A percentile compares a stretch with the other conserved stretches of the same genome.
Conservation (phyloP, 64 coral and sea anemone species). For the Platygyra sinensis region DNA sequence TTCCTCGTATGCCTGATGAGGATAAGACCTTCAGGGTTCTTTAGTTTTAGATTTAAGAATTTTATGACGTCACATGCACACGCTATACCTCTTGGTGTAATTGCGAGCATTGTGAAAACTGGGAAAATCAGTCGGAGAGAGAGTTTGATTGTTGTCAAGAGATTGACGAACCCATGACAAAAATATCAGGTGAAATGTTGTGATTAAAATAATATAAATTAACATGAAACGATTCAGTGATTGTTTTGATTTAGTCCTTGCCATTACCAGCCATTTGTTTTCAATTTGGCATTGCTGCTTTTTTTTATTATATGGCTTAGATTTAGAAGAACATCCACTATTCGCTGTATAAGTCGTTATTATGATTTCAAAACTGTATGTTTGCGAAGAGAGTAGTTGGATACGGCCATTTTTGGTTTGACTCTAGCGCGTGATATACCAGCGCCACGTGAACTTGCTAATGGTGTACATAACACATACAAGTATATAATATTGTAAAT, state of each 20-base stretch:
- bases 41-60: no score
- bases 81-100: background rate
- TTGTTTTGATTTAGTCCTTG: background rate
- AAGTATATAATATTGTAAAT: no score
- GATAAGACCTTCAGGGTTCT: no score
- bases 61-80: no score
- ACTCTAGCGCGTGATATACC: background rate
- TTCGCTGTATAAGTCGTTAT: background rate
- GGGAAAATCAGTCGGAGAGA: background rate
- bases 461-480: background rate
- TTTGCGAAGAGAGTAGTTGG: background rate
- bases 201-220: background rate
- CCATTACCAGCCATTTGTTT: background rate
- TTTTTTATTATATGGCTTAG: background rate
- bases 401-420: slow-evolving; percentile 4
- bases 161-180: background rate
- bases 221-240: background rate
- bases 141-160: background rate
- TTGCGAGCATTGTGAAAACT: background rate
- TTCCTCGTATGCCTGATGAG: no score
- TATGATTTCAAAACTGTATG: background rate
- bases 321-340: background rate
- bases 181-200: slow-evolving; percentile 6
- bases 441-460: background rate
- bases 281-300: no score